A percentile compares a stretch with the other conserved stretches of the same genome.
These are phyloP conservation scores for Podiceps cristatus DNA, from an alignment of 2,113 vertebrate species.

Conservation along the genomic window DNA sequence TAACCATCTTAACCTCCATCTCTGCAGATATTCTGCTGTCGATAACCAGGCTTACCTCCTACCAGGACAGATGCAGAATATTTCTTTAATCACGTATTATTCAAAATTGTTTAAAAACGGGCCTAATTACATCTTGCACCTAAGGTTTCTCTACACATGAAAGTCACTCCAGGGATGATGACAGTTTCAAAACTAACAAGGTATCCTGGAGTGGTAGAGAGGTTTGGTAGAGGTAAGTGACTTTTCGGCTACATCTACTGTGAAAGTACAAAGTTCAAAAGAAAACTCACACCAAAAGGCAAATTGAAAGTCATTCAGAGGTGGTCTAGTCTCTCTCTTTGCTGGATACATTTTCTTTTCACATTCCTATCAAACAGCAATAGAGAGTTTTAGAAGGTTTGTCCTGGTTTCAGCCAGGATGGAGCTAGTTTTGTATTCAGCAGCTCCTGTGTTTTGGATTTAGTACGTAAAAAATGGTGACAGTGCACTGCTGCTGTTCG, in stretches of 20 bases:
- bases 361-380: background rate
- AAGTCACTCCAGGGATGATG: background rate
- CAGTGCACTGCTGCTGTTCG: too few species aligned
- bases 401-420: too few species aligned
- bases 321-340: background rate
- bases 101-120: background rate
- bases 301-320: background rate
- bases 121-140: background rate
- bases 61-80: background rate
- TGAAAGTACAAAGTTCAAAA: background rate
- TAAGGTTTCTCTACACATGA: background rate
- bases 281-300: background rate
- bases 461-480: too few species aligned
- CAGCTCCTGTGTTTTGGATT: too few species aligned
- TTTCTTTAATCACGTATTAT: background rate
- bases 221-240: background rate
- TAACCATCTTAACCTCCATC: too few species aligned
- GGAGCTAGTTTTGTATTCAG: too few species aligned
- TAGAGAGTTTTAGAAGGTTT: background rate
- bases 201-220: background rate
- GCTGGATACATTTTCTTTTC: background rate
- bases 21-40: fast-evolving
- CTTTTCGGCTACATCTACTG: background rate
- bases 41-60: background rate
- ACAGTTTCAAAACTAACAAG: background rate